phyloP scores from a whole-genome alignment of 2,797 vertebrate genomes.

The Phylloscopus collybita region DNA sequence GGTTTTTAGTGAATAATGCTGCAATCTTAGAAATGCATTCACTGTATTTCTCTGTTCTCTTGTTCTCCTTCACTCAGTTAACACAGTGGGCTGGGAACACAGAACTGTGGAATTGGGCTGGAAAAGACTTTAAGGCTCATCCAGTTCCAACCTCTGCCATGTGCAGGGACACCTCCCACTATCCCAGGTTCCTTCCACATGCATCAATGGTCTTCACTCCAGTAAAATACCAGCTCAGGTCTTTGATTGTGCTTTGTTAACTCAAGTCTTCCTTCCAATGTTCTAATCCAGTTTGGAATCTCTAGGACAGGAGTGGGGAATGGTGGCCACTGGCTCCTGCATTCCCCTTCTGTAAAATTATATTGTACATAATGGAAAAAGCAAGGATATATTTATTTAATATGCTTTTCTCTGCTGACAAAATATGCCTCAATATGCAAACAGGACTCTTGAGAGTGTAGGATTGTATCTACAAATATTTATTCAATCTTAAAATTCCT shows the following conservation, averaged over 20 bases:
- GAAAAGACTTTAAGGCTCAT: neutral
- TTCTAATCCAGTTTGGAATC: neutral
- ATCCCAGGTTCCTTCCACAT: neutral
- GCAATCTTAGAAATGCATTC: neutral
- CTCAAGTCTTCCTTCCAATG: neutral
- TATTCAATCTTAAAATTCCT: neutral
- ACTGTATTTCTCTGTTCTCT: rapidly evolving
- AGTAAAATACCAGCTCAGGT: neutral
- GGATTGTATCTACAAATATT: neutral
- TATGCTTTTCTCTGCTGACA: neutral
- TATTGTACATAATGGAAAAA: neutral
- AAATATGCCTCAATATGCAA: neutral
- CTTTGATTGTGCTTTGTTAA: neutral
- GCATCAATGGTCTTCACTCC: neutral
- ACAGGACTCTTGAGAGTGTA: neutral
- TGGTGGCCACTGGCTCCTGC: neutral
- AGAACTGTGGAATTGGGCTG: neutral
- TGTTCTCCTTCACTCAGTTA: neutral
- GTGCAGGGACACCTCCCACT: neutral
- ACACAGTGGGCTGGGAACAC: neutral
- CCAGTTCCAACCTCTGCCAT: neutral
- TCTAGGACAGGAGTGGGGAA: neutral
- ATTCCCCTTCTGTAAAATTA: neutral
- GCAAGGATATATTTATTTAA: neutral
- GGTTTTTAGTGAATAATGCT: neutral